Conservation (phyloP, 1,140 invertebrate species). For the Ceratosolen solmsi region DNA sequence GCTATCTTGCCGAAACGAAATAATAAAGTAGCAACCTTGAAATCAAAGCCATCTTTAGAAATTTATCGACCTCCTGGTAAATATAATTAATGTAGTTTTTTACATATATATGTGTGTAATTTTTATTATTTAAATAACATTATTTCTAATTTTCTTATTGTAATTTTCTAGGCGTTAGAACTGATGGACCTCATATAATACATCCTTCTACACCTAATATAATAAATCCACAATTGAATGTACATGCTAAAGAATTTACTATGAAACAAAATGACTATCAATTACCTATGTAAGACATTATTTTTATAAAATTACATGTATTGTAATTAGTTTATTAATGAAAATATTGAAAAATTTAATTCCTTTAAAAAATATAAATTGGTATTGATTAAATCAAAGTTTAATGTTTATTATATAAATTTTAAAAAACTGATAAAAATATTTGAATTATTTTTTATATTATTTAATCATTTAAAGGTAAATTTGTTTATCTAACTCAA, state of each 20-base stretch:
- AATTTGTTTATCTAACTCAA: too few relatives aligned
- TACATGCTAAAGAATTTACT: slow-evolving; percentile 89
- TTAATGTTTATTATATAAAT: too few relatives aligned
- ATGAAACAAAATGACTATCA: slow-evolving; percentile 80
- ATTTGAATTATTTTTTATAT: too few relatives aligned
- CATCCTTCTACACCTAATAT: slow-evolving; percentile 62
- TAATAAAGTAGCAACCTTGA: slow-evolving; percentile 63
- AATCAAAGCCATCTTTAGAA: slow-evolving; percentile 85
- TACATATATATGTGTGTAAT: neutral
- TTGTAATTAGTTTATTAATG: too few relatives aligned
- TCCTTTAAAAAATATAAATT: too few relatives aligned
- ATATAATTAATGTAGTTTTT: neutral
- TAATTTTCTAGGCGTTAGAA: slow-evolving; percentile 67
- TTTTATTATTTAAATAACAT: neutral
- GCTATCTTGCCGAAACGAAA: slow-evolving; percentile 68
- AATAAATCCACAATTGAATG: slow-evolving; percentile 78
- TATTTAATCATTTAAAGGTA: too few relatives aligned
- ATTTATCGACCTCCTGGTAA: slow-evolving; percentile 91
- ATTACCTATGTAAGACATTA: slow-evolving; percentile 73
- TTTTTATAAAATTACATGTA: too few relatives aligned
- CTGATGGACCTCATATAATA: too few relatives aligned
- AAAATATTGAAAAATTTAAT: too few relatives aligned
- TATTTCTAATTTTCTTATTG: too few relatives aligned
- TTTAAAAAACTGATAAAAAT: too few relatives aligned
- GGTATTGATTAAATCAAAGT: too few relatives aligned